Conservation (phyloP, 2,113 vertebrate species). For the Ctenodactylus gundi region DNA sequence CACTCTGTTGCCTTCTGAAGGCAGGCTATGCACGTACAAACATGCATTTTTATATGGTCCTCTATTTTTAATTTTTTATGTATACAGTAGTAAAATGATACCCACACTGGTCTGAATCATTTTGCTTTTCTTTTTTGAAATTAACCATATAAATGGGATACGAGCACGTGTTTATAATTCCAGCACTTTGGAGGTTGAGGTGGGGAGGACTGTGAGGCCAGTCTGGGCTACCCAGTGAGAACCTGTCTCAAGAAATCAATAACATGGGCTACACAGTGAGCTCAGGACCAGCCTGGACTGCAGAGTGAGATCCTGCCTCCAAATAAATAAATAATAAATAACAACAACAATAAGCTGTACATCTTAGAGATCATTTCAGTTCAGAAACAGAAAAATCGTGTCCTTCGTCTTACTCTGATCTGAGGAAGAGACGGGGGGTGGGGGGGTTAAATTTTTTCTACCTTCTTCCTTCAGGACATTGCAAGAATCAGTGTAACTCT, state of each 20-base stretch:
- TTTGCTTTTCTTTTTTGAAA: no score
- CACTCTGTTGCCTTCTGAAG: constrained; percentile 36
- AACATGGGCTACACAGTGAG: no score
- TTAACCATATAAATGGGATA: not conserved
- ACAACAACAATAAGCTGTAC: not conserved
- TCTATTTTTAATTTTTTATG: not conserved
- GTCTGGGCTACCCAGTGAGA: not conserved
- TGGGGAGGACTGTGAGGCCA: not conserved
- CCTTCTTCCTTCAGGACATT: not conserved
- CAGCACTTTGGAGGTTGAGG: not conserved
- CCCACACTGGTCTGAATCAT: not conserved
- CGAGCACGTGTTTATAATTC: not conserved
- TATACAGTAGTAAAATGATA: not conserved
- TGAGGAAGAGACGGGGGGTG: not conserved
- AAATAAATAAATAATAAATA: not conserved
- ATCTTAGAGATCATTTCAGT: not conserved
- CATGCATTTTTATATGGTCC: not conserved
- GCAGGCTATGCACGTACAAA: not conserved
- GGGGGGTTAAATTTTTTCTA: not conserved
- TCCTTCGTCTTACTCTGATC: not conserved
- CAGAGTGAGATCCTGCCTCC: not conserved
- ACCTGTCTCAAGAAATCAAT: not conserved
- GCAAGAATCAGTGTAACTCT: not conserved
- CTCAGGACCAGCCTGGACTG: not conserved
- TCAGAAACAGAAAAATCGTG: not conserved